Evolutionary conservation across 2,888 invertebrate species (phyloP).

Genomic region (Vanessa cardui): DNA sequence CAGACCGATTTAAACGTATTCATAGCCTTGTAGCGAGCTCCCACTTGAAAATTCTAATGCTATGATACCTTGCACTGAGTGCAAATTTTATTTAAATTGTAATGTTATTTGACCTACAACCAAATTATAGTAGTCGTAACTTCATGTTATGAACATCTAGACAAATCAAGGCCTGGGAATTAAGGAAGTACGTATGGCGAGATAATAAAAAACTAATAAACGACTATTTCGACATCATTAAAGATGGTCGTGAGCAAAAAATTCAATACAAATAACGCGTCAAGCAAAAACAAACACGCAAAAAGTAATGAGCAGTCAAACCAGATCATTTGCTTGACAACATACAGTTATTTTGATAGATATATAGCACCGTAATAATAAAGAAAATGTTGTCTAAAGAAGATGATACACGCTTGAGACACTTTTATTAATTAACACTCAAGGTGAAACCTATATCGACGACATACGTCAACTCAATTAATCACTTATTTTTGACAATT

Average conservation of each 20-base stretch:
- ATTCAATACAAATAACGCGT: conserved; percentile 53
- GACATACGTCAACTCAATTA: not conserved
- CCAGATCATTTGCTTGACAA: conserved; percentile 65
- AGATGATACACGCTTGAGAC: not conserved
- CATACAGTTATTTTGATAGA: conserved; percentile 57
- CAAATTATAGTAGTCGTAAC: conserved; percentile 51
- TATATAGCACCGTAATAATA: conserved; percentile 5
- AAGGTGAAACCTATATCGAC: not conserved
- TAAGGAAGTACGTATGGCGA: conserved; percentile 63
- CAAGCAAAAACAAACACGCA: conserved; percentile 39
- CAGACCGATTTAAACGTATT: not conserved
- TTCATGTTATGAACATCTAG: conserved; percentile 67
- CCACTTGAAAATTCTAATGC: not conserved
- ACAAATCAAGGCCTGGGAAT: conserved; percentile 71
- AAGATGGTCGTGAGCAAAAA: conserved; percentile 59
- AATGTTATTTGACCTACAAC: conserved; percentile 46
- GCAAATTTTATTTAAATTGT: conserved; percentile 39
- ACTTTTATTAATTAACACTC: not conserved
- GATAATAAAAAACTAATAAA: conserved; percentile 64
- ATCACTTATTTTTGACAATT: not conserved
- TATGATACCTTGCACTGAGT: conserved; percentile 12
- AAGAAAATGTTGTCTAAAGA: not conserved
- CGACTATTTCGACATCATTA: conserved; percentile 69
- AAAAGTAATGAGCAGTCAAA: conserved; percentile 51
- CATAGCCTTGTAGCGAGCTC: conserved; percentile 2